These are phyloP conservation scores for Synanthedon tipuliformis DNA, from an alignment of 2,888 invertebrate genomes.

Conservation along the genomic window DNA sequence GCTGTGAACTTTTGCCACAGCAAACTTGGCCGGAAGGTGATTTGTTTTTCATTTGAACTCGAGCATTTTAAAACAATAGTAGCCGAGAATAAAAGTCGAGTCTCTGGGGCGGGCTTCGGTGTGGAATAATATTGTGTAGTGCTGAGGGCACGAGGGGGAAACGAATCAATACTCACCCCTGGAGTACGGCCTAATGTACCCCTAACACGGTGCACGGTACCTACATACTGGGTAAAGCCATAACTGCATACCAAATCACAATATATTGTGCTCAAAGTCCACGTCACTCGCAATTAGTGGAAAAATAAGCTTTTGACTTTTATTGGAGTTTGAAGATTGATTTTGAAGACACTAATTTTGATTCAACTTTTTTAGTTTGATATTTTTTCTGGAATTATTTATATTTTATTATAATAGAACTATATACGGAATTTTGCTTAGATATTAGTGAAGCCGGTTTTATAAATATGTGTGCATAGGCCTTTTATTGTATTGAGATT, in stretches of 20 bases:
- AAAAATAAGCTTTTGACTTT: not conserved
- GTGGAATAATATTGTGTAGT: slow-evolving; percentile 45
- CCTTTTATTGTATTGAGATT: too few species aligned
- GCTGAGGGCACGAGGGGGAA: slow-evolving; percentile 29
- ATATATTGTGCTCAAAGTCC: not conserved
- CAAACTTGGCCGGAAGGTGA: not conserved
- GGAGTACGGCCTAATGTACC: slow-evolving; percentile 50
- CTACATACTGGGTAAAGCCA: not conserved
- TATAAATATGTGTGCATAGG: too few species aligned
- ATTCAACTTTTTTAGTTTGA: too few species aligned
- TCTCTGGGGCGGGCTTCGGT: slow-evolving; percentile 34
- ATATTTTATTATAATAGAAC: too few species aligned
- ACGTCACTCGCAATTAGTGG: not conserved
- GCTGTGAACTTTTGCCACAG: not conserved
- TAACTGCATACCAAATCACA: not conserved
- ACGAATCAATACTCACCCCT: slow-evolving; percentile 64
- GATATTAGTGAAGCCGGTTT: too few species aligned
- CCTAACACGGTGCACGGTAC: slow-evolving; percentile 12
- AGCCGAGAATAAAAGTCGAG: not conserved
- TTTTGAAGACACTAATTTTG: slow-evolving; percentile 2
- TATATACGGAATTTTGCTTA: too few species aligned
- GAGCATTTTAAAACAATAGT: not conserved
- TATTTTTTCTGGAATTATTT: too few species aligned
- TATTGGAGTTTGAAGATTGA: not conserved
- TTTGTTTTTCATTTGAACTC: not conserved